These are phyloP conservation scores for Craterocephalus amniculus DNA, from an alignment of 2,797 vertebrate genomes.

Conservation along the genomic window DNA sequence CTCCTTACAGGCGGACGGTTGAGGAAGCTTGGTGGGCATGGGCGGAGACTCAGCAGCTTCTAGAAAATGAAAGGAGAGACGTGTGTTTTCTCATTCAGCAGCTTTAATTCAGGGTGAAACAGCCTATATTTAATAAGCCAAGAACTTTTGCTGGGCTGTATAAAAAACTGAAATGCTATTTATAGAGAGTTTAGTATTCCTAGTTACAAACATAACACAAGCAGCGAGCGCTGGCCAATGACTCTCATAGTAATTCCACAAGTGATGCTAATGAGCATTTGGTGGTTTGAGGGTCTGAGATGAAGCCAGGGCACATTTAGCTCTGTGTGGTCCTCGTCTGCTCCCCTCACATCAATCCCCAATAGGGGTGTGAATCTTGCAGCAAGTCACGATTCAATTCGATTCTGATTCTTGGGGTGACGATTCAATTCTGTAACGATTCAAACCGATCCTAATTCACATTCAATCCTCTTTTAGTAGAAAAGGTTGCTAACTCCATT, in stretches of 20 bases:
- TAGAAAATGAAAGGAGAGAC: slow-evolving; percentile 3
- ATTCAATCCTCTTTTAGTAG: too few species aligned
- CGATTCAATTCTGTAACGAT: too few species aligned
- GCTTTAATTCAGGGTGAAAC: background rate
- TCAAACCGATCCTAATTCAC: too few species aligned
- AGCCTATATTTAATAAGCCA: too few species aligned
- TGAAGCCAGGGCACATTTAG: background rate
- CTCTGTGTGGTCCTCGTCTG: background rate
- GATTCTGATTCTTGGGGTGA: too few species aligned
- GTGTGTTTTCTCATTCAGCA: background rate
- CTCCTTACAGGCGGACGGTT: slow-evolving; percentile 78
- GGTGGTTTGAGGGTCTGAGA: background rate
- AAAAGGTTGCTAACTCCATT: too few species aligned
- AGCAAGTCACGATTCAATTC: too few species aligned
- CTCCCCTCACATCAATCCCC: background rate
- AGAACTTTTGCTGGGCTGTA: background rate
- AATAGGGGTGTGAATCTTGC: too few species aligned
- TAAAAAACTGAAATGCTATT: background rate
- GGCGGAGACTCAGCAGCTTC: slow-evolving; percentile 67
- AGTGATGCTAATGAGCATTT: too few species aligned
- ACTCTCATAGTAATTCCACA: background rate
- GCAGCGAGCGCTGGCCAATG: background rate
- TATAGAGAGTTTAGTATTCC: background rate
- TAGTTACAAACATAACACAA: background rate
- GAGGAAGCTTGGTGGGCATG: slow-evolving; percentile 65